Percentiles rank a stretch among this genome's conserved stretches.
Evolutionary conservation across 2,888 invertebrate genomes (phyloP).

Genomic region (Tenodera sinensis): DNA sequence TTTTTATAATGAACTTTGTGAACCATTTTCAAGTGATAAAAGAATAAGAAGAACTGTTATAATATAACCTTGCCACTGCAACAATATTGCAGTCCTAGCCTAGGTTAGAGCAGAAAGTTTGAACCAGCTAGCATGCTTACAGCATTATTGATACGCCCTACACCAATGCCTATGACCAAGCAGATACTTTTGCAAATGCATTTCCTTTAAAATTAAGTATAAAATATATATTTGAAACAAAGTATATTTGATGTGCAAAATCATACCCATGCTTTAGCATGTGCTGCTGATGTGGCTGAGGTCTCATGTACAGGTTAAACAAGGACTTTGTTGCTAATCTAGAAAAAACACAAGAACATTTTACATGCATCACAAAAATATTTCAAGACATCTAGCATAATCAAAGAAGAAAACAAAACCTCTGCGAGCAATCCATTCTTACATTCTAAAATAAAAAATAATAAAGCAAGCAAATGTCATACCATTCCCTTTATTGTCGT

Average conservation of each 20-base stretch:
- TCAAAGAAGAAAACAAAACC: neutral
- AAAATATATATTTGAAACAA: neutral
- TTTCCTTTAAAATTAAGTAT: neutral
- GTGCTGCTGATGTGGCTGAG: slow-evolving; percentile 48
- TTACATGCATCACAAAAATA: slow-evolving; percentile 24
- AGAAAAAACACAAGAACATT: slow-evolving; percentile 43
- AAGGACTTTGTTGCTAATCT: slow-evolving; percentile 70
- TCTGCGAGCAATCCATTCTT: neutral
- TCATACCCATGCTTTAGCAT: slow-evolving; percentile 65
- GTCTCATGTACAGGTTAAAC: slow-evolving; percentile 65
- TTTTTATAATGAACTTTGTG: too few relatives aligned
- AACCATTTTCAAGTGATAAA: too few relatives aligned
- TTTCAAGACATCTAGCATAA: neutral
- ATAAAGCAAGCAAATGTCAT: neutral
- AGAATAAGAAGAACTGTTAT: neutral
- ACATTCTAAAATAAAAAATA: neutral
- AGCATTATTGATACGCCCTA: neutral
- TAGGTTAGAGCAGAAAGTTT: neutral
- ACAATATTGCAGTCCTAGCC: neutral
- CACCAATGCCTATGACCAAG: neutral
- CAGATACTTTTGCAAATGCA: neutral
- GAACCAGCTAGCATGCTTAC: neutral
- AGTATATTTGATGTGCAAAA: neutral
- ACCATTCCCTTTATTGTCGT: neutral
- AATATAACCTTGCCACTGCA: neutral